Base-by-base conservation (phyloP, 2,888 invertebrate genomes). In the Parnassius apollo region DNA sequence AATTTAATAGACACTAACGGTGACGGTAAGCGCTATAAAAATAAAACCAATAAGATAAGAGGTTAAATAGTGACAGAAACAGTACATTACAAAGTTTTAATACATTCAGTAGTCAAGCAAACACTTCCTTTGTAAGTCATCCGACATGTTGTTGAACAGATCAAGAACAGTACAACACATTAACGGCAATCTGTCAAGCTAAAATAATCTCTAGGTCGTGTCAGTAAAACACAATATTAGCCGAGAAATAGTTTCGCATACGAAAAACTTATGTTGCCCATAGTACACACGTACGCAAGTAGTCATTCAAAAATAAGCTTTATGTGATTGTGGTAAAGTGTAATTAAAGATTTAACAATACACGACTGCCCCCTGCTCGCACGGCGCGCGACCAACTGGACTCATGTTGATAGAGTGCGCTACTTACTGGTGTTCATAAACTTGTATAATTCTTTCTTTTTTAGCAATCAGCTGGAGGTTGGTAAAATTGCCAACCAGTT, bases 101-200 rank as follows among this genome's bases (percentile, higher is more conserved):
- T 59, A 59, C 59, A 59, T 59, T 64, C 63, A 42, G 55, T 59
- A 55, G 45, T 59, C 50, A 59, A 49, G 63, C 59, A 59, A 55
- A 12, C 50, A 59, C 58, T 59, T 63, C 55, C 59, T 64, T 59
- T 64, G 59, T 56, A 64, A 59, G 51, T 64, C 59, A 56, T 46
- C 63, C 59, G 63, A 64, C 52, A 64, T 64, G 59, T 64, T 64
- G 59, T 64, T 57, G 57, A 64, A 64, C 60, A 57, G 57, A 64
- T 64, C 64, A 64, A 64, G 56, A 59, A 57, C 64, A 48, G 52
- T 54, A 53, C 44, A 46, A 49, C 56, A 59, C 52, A 11, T 35
- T 46, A 51, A 56, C 59, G 49, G 56, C 56, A 61, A 56, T 55
- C 62, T 49, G 56, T 59, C 60, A 57, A 64, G 3, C 44, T 12